Conservation (phyloP, 2,888 invertebrate genomes). For the Cephus sareptanus region DNA sequence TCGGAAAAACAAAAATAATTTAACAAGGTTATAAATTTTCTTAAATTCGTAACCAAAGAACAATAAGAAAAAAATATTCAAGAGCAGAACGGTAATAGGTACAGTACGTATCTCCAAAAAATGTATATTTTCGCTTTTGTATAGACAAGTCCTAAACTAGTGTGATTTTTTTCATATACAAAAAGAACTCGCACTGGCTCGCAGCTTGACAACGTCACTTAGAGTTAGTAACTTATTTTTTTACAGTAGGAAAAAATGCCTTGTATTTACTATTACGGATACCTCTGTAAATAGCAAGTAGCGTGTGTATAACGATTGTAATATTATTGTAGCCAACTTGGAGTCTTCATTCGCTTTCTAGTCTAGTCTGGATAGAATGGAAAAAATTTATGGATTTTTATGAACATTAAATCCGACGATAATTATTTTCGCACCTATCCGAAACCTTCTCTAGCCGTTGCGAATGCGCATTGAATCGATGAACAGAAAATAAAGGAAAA, state of each 20-base stretch:
- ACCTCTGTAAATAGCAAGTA: background rate
- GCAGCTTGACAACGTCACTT: background rate
- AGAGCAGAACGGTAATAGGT: slow-evolving; percentile 9
- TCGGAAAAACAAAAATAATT: background rate
- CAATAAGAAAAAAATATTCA: slow-evolving; percentile 23
- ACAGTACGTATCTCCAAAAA: slow-evolving; percentile 12
- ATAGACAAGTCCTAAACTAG: background rate
- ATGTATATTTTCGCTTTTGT: slow-evolving; percentile 26
- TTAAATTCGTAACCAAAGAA: too few species aligned
- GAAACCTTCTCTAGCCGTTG: background rate
- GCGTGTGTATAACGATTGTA: background rate
- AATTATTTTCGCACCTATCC: background rate
- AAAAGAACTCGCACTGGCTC: background rate
- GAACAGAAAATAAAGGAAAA: background rate
- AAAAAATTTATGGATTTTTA: background rate
- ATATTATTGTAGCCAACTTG: slow-evolving; percentile 33
- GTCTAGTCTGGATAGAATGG: slow-evolving; percentile 55
- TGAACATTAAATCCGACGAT: too few species aligned
- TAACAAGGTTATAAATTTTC: background rate
- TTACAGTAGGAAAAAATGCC: background rate
- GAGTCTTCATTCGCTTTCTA: slow-evolving; percentile 53
- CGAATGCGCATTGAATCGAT: background rate
- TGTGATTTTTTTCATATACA: background rate
- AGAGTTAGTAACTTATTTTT: slow-evolving; percentile 1
- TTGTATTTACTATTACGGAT: background rate